These are phyloP conservation scores for Lepidocyrtinus sp. DNA, from an alignment of 2,888 invertebrate genomes.

Conservation along the genomic window DNA sequence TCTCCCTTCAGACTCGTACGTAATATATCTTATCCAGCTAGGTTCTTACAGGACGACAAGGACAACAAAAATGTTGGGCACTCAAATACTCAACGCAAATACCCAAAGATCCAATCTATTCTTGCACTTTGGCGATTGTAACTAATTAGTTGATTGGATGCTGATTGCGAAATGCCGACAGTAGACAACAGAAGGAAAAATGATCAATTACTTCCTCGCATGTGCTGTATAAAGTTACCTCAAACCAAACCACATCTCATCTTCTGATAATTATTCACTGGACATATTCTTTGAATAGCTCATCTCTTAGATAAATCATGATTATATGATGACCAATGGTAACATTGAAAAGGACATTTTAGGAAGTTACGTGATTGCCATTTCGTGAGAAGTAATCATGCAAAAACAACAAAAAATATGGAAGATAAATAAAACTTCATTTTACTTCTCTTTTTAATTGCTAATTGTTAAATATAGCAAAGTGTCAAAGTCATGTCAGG, in stretches of 20 bases:
- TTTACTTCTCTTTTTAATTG: conserved; percentile 9
- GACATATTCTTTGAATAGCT: too few species aligned
- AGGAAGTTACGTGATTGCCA: conserved; percentile 3
- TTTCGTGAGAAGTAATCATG: conserved; percentile 43
- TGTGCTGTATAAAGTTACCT: not conserved
- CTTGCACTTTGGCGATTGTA: not conserved
- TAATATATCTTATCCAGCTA: too few species aligned
- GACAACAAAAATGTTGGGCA: too few species aligned
- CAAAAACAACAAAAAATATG: too few species aligned
- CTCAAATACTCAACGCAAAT: conserved; percentile 1
- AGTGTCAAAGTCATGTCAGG: conserved; percentile 4
- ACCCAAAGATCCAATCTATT: conserved; percentile 21
- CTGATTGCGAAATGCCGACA: conserved; percentile 30
- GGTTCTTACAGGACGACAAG: too few species aligned
- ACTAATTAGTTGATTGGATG: conserved; percentile 39
- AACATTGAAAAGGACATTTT: conserved; percentile 50
- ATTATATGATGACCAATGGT: conserved; percentile 33
- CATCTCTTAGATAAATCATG: not conserved
- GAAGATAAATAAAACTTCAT: conserved; percentile 2
- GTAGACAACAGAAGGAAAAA: too few species aligned
- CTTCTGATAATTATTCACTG: not conserved
- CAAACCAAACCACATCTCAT: not conserved
- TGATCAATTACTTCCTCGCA: not conserved
- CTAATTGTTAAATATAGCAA: conserved; percentile 31
- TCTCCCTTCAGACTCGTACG: too few species aligned